Evolutionary conservation across 1,140 invertebrate species (phyloP).

Genomic region (Lordiphosa mommai): DNA sequence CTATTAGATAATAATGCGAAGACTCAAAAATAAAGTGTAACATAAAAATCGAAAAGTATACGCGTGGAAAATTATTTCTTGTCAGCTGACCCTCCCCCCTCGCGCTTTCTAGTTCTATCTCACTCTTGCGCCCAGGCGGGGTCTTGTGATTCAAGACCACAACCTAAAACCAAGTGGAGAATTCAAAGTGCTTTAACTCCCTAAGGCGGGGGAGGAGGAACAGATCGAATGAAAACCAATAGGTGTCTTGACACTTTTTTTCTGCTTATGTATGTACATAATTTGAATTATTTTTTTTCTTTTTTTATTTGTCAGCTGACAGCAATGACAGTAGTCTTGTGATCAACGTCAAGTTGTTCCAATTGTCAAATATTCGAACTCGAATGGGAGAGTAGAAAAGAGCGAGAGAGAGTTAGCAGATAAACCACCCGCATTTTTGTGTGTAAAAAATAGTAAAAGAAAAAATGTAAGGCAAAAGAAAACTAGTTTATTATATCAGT

Average conservation of each 20-base stretch:
- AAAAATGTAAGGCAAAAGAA: too few relatives aligned
- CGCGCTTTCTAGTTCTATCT: constrained; percentile 16
- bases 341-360: constrained; percentile 66
- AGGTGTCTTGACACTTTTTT: constrained; percentile 28
- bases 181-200: not conserved
- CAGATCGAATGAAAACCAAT: constrained; percentile 34
- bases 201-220: not conserved
- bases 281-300: constrained; percentile 28
- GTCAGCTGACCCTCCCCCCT: constrained; percentile 62
- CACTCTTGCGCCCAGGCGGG: constrained; percentile 4
- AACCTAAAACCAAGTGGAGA: constrained; percentile 1
- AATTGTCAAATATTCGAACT: constrained; percentile 72
- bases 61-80: constrained; percentile 41
- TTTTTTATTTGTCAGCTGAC: constrained; percentile 69
- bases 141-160: constrained; percentile 54
- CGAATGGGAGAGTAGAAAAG: constrained; percentile 29
- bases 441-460: too few relatives aligned
- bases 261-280: not conserved
- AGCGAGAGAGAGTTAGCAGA: not conserved
- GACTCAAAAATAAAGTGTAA: constrained; percentile 31
- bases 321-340: constrained; percentile 64
- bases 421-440: too few relatives aligned
- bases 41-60: constrained; percentile 20
- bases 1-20: not conserved
- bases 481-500: too few relatives aligned